Conservation (phyloP, 1,140 invertebrate genomes). For the Drosophila rufa region DNA sequence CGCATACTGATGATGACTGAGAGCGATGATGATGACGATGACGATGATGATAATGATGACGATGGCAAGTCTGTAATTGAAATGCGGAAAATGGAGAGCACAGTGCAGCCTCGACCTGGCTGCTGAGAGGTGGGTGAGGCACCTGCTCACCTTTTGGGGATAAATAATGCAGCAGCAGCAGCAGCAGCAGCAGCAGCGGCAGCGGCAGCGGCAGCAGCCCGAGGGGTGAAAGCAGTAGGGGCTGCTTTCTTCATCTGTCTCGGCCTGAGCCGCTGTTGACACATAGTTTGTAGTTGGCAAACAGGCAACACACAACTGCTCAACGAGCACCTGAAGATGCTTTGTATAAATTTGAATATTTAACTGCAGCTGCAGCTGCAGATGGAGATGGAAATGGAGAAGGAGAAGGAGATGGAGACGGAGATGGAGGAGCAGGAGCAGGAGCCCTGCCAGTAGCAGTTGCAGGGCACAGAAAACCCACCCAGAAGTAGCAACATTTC, state of each 20-base stretch:
- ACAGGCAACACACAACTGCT: constrained; percentile 62
- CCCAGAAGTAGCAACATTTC: constrained; percentile 49
- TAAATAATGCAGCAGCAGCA: constrained; percentile 74
- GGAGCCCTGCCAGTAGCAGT: constrained; percentile 19
- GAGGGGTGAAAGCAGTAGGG: constrained; percentile 2
- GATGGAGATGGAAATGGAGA: constrained; percentile 12
- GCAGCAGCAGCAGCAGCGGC: background rate
- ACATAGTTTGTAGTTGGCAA: constrained; percentile 80
- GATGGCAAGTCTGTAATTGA: constrained; percentile 64
- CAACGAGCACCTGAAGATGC: constrained; percentile 74
- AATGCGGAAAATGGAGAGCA: constrained; percentile 66
- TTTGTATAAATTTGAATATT: constrained; percentile 83
- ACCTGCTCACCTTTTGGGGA: constrained; percentile 36
- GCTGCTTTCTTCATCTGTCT: constrained; percentile 73
- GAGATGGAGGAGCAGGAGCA: constrained; percentile 13
- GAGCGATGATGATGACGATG: constrained; percentile 17
- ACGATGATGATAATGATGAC: constrained; percentile 16
- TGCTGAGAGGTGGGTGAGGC: constrained; percentile 20
- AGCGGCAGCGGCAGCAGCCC: background rate
- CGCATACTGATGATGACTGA: constrained; percentile 48
- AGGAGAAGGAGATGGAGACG: constrained; percentile 5
- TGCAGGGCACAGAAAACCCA: background rate
- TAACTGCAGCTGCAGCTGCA: constrained; percentile 54
- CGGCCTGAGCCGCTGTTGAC: constrained; percentile 68
- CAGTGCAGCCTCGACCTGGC: constrained; percentile 66